Percentiles rank a stretch among this genome's conserved stretches.
phyloP scores from a whole-genome alignment of 2,113 vertebrate genomes.

The Triplophysa dalaica region DNA sequence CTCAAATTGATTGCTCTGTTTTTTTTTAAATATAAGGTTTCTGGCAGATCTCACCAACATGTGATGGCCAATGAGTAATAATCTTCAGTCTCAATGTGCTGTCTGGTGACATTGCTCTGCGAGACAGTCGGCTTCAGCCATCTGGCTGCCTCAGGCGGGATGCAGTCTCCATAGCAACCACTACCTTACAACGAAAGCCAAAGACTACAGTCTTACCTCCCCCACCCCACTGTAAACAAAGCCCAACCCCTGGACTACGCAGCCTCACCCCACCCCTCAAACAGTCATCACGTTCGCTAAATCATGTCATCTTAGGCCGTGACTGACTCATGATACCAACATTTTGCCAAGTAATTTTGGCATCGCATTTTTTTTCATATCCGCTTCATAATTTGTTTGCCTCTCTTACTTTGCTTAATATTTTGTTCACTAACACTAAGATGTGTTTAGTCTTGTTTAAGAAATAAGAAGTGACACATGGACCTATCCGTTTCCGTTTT shows the following conservation, averaged over 20 bases:
- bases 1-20: neutral
- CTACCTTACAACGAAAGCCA: constrained; percentile 66
- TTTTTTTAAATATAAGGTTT: neutral
- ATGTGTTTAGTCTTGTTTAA: no score
- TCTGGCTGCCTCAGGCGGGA: constrained; percentile 68
- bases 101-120: constrained; percentile 49
- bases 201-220: constrained; percentile 62
- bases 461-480: neutral
- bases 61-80: constrained; percentile 1
- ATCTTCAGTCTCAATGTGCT: constrained; percentile 38
- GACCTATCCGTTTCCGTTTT: neutral
- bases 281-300: constrained; percentile 9
- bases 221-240: constrained; percentile 50
- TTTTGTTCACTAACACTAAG: no score
- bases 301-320: neutral
- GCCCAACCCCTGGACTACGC: constrained; percentile 22
- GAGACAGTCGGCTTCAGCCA: constrained; percentile 64
- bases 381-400: no score
- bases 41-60: neutral
- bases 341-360: neutral
- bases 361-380: no score
- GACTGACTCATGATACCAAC: constrained; percentile 40
- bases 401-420: no score
- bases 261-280: constrained; percentile 20
- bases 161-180: constrained; percentile 77